These are phyloP conservation scores for Cydia fagiglandana DNA, from an alignment of 1,140 invertebrate genomes.

Conservation along the genomic window DNA sequence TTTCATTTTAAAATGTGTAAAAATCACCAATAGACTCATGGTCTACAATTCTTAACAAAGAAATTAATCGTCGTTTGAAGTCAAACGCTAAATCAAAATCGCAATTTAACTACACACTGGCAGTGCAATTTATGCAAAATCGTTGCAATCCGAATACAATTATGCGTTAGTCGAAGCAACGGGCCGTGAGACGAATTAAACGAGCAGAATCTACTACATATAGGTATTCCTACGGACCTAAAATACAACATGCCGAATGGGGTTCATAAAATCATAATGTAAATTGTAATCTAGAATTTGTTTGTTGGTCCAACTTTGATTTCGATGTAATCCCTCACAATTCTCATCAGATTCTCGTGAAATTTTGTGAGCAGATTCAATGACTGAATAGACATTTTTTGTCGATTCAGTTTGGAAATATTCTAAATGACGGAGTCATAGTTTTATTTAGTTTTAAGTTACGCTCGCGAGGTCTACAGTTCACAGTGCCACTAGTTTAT, in stretches of 20 bases:
- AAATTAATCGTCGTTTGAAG: background rate
- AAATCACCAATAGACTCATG: background rate
- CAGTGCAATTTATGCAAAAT: constrained; percentile 6
- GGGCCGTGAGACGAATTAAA: constrained; percentile 9
- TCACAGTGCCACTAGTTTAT: too few species aligned
- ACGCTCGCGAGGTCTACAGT: too few species aligned
- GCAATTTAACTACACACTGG: background rate
- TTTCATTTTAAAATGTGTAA: background rate
- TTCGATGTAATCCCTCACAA: too few species aligned
- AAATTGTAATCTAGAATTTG: background rate
- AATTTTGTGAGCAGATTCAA: too few species aligned
- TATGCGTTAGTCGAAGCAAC: background rate
- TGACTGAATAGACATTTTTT: too few species aligned
- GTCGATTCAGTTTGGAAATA: too few species aligned
- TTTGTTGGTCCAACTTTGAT: background rate
- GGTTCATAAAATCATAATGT: background rate
- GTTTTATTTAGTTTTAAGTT: too few species aligned
- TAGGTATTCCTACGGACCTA: background rate
- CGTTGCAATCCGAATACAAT: background rate
- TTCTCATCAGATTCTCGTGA: too few species aligned
- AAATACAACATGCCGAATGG: background rate
- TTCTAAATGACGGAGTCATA: too few species aligned
- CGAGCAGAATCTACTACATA: background rate
- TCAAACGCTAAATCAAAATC: background rate
- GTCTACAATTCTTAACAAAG: background rate